phyloP scores from a whole-genome alignment of 2,113 vertebrate genomes.

The Gallinago media region DNA sequence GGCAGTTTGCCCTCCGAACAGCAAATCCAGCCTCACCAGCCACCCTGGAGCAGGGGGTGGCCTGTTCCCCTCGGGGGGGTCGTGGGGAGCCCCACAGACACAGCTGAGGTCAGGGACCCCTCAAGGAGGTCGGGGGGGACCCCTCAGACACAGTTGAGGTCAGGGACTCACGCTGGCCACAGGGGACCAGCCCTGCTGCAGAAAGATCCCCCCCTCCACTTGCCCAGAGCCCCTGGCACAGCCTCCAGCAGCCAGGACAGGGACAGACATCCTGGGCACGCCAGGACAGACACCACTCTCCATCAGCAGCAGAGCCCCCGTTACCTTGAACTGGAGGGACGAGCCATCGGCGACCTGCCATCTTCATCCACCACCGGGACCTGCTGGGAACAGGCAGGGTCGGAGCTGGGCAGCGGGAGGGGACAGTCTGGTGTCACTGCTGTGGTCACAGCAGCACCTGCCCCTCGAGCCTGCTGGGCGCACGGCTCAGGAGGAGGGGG shows the following conservation, averaged over 20 bases:
- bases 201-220: too few relatives aligned
- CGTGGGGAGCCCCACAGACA: background rate
- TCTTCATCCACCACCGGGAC: background rate
- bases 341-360: background rate
- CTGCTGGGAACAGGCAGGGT: background rate
- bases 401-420: background rate
- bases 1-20: background rate
- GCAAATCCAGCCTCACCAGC: background rate
- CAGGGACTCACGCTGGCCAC: too few relatives aligned
- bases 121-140: too few relatives aligned
- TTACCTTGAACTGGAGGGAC: background rate
- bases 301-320: too few relatives aligned
- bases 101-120: background rate
- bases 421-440: background rate
- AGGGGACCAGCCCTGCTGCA: background rate
- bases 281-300: too few relatives aligned
- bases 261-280: too few relatives aligned
- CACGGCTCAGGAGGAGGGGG: rapidly evolving
- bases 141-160: background rate
- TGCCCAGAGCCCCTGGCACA: background rate
- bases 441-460: rapidly evolving
- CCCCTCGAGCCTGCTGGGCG: rapidly evolving
- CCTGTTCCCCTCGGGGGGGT: background rate
- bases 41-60: background rate
- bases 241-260: background rate